Conservation (phyloP, 2,113 vertebrate genomes). For the Halichoeres trimaculatus region DNA sequence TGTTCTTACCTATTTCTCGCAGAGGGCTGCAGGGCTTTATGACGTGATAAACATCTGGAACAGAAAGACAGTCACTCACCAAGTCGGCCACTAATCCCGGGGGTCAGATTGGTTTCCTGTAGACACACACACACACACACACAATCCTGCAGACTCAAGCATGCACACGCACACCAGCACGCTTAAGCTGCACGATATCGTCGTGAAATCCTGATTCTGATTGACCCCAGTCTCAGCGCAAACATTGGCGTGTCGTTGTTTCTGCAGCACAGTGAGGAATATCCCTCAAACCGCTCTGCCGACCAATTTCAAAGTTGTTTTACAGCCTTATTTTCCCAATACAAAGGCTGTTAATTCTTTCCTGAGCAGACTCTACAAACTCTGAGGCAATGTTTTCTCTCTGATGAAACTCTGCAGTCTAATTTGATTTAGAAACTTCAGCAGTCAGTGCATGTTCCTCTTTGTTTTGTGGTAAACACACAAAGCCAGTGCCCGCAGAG, state of each 20-base stretch:
- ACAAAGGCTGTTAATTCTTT: background rate
- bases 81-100: constrained; percentile 69
- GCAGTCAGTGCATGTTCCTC: constrained; percentile 16
- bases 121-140: constrained; percentile 30
- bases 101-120: constrained; percentile 69
- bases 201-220: background rate
- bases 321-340: background rate
- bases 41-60: constrained; percentile 78
- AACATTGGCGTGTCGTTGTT: background rate
- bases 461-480: constrained; percentile 15
- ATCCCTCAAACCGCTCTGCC: background rate
- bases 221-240: background rate
- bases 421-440: constrained; percentile 33
- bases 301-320: background rate
- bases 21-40: constrained; percentile 55
- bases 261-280: background rate
- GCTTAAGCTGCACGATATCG: background rate
- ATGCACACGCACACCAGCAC: constrained; percentile 1
- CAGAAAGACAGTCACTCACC: constrained; percentile 64
- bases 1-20: constrained; percentile 61
- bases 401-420: constrained; percentile 10
- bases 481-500: constrained; percentile 5
- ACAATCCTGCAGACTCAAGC: constrained; percentile 11
- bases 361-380: background rate
- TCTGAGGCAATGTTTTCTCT: background rate